These are phyloP conservation scores for Dryocosmus kuriphilus DNA, from an alignment of 2,888 invertebrate species.

Conservation along the genomic window DNA sequence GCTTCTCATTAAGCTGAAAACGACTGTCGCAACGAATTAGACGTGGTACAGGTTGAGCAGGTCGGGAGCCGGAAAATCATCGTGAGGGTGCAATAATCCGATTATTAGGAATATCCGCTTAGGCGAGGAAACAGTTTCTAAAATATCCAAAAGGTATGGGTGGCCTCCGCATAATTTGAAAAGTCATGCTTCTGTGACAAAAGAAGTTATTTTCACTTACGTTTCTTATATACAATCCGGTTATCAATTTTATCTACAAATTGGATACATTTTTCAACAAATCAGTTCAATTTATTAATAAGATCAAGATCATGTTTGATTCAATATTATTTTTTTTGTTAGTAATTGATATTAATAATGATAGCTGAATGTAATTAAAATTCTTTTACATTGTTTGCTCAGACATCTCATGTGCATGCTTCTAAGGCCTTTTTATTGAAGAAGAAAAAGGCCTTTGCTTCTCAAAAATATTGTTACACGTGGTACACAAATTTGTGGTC, in stretches of 20 bases:
- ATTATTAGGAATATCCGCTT: slow-evolving; percentile 61
- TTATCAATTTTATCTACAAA: background rate
- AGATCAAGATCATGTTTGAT: background rate
- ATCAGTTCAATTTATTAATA: no score
- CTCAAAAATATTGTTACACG: background rate
- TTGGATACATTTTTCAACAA: background rate
- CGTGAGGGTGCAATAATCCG: slow-evolving; percentile 62
- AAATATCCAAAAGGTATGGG: slow-evolving; percentile 50
- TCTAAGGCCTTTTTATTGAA: background rate
- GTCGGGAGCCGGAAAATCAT: slow-evolving; percentile 52
- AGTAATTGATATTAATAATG: background rate
- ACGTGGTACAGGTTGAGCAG: slow-evolving; percentile 33
- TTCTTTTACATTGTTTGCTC: background rate
- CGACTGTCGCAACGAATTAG: slow-evolving; percentile 48
- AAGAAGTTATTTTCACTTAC: background rate
- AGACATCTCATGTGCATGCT: background rate
- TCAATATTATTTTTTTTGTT: background rate
- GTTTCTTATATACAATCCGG: background rate
- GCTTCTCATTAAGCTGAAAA: slow-evolving; percentile 40
- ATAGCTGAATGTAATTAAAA: slow-evolving; percentile 6
- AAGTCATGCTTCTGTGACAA: background rate
- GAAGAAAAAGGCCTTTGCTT: background rate
- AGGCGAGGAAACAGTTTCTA: slow-evolving; percentile 44
- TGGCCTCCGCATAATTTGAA: slow-evolving; percentile 48
- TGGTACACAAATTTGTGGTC: background rate